phyloP scores from a whole-genome alignment of 2,888 invertebrate species.

The Thysanoteuthis rhombus region DNA sequence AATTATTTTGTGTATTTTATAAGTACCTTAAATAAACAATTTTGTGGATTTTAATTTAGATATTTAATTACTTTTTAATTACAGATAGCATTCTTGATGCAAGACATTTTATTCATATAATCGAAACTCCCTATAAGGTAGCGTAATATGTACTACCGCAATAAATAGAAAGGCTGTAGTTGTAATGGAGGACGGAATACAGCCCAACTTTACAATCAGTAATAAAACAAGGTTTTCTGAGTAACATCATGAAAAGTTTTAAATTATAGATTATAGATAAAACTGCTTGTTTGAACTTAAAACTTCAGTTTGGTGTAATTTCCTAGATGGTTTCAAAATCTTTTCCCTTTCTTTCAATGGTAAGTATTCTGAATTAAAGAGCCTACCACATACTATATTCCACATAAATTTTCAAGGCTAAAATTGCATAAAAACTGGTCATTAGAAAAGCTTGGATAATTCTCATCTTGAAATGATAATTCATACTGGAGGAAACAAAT shows the following conservation, averaged over 20 bases:
- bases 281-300: not conserved
- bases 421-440: too few relatives aligned
- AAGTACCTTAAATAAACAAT: not conserved
- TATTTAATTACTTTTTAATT: not conserved
- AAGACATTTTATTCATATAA: not conserved
- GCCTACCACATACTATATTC: too few relatives aligned
- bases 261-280: not conserved
- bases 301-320: too few relatives aligned
- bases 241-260: not conserved
- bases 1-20: not conserved
- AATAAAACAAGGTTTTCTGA: not conserved
- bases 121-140: not conserved
- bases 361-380: too few relatives aligned
- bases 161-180: not conserved
- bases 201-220: not conserved
- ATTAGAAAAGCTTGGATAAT: too few relatives aligned
- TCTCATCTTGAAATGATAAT: too few relatives aligned
- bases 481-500: not conserved
- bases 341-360: too few relatives aligned
- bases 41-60: not conserved
- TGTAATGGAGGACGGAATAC: not conserved
- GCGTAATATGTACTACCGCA: not conserved
- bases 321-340: too few relatives aligned
- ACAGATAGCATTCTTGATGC: not conserved
- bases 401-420: too few relatives aligned